Conservation (phyloP, 2,797 vertebrate species). For the Pantherophis vulpinus region DNA sequence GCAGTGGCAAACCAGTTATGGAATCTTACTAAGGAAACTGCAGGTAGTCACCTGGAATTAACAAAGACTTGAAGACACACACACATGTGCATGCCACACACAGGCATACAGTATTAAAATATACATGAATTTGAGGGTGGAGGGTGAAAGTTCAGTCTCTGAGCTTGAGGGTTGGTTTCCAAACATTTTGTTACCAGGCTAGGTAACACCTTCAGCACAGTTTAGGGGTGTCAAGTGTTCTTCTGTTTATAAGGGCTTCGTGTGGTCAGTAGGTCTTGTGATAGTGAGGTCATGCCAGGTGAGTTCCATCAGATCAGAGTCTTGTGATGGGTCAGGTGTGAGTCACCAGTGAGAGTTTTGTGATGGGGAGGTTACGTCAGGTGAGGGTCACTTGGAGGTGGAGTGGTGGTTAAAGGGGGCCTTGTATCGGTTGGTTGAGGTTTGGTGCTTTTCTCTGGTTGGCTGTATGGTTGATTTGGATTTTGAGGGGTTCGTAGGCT, state of each 20-base stretch:
- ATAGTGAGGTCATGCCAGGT: background rate
- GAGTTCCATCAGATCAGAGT: too few relatives aligned
- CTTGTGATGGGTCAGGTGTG: too few relatives aligned
- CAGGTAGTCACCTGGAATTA: background rate
- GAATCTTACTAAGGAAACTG: background rate
- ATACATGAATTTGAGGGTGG: background rate
- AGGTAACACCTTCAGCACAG: background rate
- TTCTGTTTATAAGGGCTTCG: background rate
- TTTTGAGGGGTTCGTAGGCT: background rate
- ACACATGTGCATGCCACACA: background rate
- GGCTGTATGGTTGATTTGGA: background rate
- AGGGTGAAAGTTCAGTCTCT: background rate
- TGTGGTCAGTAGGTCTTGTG: background rate
- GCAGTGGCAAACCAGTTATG: background rate
- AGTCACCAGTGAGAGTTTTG: too few relatives aligned
- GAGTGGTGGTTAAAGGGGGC: background rate
- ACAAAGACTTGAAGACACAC: background rate
- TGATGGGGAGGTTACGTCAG: background rate
- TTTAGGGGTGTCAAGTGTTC: background rate
- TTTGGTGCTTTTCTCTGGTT: background rate
- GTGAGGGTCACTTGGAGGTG: background rate
- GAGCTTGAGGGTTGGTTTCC: background rate
- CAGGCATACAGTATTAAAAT: background rate
- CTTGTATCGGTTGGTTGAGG: background rate
- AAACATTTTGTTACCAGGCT: background rate